Evolutionary conservation across 2,113 vertebrate species (phyloP), one percentile per base, ranked within the genome.

Genomic region (Nothoprocta pentlandii): DNA sequence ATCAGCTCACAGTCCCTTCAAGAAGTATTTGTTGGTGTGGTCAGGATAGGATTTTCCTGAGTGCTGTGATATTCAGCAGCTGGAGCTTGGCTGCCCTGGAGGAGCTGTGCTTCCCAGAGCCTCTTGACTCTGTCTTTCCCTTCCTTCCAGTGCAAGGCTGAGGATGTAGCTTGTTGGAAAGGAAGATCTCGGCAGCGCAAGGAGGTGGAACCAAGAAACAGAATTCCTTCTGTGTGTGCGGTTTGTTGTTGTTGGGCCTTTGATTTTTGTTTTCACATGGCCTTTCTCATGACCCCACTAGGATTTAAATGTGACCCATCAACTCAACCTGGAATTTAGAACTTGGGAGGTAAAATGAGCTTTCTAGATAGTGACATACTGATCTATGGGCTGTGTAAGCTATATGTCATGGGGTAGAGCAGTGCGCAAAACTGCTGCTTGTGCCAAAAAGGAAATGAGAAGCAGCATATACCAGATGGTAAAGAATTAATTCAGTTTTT

Each of bases 351-450:
- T 71, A 66, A 81, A 59, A 25, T n/a, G 34, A 34, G 23, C 13
- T 73, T 78, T 47, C 59, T 7, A 28, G 26, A 23, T n/a, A 8
- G 7, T 23, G 49, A 20, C 15, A 25, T 16, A 2, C 5, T 5
- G 26, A 3, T 59, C 32, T 39, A 41, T 32, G 68, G 63, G 46
- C 51, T 56, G 2, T 8, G 1, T 6, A 44, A 42, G 4, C 42
- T n/a, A 6, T 34, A 5, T 32, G 42, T 64, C 53, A 42, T 22
- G 12, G 59, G 30, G 14, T 26, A 7, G 2, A 39, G 59, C 51
- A 34, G 26, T 0, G 2, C 69, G 32, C 5, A 44, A 30, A 66
- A 70, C 26, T 12, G 2, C 47, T 46, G 1, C 32, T 5, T 16
- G 19, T 54, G 49, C 42, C 62, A 81, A 61, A 39, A 56, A 23